Evolutionary conservation across 1,140 invertebrate species (phyloP), one percentile per base, ranked within the genome.

Genomic region (Delia radicum): DNA sequence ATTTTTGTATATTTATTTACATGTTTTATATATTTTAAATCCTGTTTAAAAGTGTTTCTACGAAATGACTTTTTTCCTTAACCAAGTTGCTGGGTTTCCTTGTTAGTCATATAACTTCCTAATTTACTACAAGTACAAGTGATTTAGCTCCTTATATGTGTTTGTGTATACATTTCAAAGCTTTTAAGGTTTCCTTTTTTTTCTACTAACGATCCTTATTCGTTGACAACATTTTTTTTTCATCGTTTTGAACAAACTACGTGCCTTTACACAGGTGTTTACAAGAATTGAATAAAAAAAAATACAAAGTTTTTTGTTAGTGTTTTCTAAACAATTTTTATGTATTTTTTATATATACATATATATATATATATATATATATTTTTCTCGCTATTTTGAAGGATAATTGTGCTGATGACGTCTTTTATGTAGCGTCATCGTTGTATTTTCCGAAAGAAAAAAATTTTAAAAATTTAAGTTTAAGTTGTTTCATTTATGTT

Each of bases 161-260:
- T n/a, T n/a, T n/a, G 29, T 29, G 13, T 67, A 31, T 18, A 31
- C 4, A 31, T 18, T 21, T 18, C 18, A 33, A 15, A 69, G 29
- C 29, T 69, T 69, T 69, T 69, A 69, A 24, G 65, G 65, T 33
- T 69, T 69, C 65, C 27, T 18, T 18, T 42, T 42, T 42, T 21
- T 24, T n/a, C n/a, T 69, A 28, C 29, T 69, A 33, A 33, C 18
- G 27, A 29, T 67, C 28, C 27, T 18, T 69, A 69, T 33, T 18
- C 27, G 29, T 28, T 65, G 13, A 18, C 10, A 27, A 65, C 0
- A 13, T 65, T 28, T 26, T 65, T 26, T 65, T n/a, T n/a, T n/a
- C n/a, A n/a, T n/a, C n/a, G n/a, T n/a, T n/a, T n/a, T 18, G 10
- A 8, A 55, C n/a, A 55, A 18, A 18, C 21, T 55, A 55, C 48